A percentile compares a stretch with the other conserved stretches of the same genome.
phyloP scores from a whole-genome alignment of 2,888 invertebrate species.

The Caenorhabditis sp. region DNA sequence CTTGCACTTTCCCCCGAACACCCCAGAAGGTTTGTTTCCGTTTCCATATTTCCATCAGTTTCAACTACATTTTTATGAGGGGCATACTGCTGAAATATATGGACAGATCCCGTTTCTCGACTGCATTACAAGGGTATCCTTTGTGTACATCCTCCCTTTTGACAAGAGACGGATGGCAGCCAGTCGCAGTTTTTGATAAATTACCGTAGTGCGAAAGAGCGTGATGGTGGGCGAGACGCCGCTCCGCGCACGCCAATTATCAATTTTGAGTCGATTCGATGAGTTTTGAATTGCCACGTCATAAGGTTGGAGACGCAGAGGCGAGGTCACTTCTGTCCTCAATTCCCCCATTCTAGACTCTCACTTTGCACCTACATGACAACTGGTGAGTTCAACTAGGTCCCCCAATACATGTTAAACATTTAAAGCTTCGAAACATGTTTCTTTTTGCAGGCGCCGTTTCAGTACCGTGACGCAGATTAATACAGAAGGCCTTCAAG shows the following conservation, averaged over 20 bases:
- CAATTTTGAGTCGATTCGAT: slow-evolving; percentile 62
- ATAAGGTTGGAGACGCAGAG: slow-evolving; percentile 45
- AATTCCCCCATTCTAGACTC: slow-evolving; percentile 22
- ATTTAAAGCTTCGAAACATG: too few relatives aligned
- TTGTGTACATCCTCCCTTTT: slow-evolving; percentile 8
- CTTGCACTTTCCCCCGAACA: too few relatives aligned
- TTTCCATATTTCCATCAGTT: slow-evolving; percentile 11
- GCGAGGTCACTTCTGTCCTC: slow-evolving; percentile 25
- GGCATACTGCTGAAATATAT: slow-evolving; percentile 14
- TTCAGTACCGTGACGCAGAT: slow-evolving; percentile 77
- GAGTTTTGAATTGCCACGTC: slow-evolving; percentile 52
- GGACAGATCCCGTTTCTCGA: slow-evolving; percentile 15
- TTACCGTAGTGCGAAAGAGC: slow-evolving; percentile 23
- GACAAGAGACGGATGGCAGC: slow-evolving; percentile 11
- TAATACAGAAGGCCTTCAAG: slow-evolving; percentile 70
- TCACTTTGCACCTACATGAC: slow-evolving; percentile 56
- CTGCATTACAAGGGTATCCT: background rate
- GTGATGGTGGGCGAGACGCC: slow-evolving; percentile 15
- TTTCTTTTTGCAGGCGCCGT: slow-evolving; percentile 64
- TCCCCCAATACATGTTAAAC: too few relatives aligned
- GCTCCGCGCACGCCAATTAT: slow-evolving; percentile 46
- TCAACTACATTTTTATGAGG: slow-evolving; percentile 23
- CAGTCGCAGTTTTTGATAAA: slow-evolving; percentile 51
- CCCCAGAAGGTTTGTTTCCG: background rate
- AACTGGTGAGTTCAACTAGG: slow-evolving; percentile 37